Evolutionary conservation across 2,113 vertebrate genomes (phyloP).

Genomic region (Platysteira castanea): DNA sequence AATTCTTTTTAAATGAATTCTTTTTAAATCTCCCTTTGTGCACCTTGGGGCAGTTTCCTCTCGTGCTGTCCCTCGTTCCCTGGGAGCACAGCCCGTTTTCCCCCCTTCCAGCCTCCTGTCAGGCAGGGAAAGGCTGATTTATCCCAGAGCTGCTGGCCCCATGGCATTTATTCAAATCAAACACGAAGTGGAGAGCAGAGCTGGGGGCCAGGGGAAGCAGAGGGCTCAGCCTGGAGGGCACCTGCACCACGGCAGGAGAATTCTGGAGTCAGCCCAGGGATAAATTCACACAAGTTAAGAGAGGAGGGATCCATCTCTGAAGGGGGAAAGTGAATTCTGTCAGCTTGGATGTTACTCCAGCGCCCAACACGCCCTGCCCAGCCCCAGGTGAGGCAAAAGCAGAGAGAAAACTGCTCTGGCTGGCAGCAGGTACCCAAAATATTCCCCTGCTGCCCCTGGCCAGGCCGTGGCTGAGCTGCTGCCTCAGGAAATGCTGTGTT

Average conservation of each 20-base stretch:
- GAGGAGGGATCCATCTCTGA: too few relatives aligned
- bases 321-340: neutral
- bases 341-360: neutral
- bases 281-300: neutral
- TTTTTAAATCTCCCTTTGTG: too few relatives aligned
- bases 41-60: neutral
- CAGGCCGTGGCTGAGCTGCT: accelerated
- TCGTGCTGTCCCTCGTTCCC: neutral
- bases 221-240: neutral
- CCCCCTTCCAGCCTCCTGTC: neutral
- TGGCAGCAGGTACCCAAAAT: neutral
- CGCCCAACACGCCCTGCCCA: too few relatives aligned
- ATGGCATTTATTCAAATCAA: neutral
- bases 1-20: too few relatives aligned
- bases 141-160: neutral
- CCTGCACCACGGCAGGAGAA: neutral
- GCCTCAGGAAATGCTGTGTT: neutral
- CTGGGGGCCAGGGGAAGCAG: neutral
- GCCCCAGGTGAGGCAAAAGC: neutral
- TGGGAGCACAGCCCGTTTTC: neutral
- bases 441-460: neutral
- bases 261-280: neutral
- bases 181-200: accelerated
- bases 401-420: neutral
- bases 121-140: neutral